Conservation (phyloP, 2,888 invertebrate genomes). For the Troilus luridus region DNA sequence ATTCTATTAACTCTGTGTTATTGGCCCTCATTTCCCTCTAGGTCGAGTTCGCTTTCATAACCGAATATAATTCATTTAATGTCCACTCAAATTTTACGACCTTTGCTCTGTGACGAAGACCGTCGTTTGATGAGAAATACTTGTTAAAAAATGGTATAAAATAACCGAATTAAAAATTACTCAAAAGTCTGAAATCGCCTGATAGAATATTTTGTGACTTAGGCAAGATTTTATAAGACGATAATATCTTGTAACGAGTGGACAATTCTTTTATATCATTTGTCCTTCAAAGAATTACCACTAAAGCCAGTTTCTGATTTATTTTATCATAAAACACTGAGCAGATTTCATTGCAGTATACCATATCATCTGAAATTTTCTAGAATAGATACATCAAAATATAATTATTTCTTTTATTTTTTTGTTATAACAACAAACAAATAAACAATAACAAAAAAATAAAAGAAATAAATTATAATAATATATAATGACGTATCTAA, state of each 20-base stretch:
- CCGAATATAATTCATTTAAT: constrained; percentile 10
- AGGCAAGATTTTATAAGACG: background rate
- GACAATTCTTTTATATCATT: no score
- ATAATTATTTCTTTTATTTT: no score
- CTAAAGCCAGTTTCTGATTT: no score
- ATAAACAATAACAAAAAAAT: no score
- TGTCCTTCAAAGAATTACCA: no score
- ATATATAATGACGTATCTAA: no score
- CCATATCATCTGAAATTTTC: no score
- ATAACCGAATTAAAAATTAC: background rate
- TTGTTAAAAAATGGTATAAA: background rate
- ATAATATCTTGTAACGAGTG: background rate
- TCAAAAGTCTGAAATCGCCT: background rate
- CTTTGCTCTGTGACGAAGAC: background rate
- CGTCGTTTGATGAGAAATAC: background rate
- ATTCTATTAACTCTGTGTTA: constrained; percentile 9
- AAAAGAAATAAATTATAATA: no score
- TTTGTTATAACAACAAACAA: no score
- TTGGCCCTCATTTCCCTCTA: background rate
- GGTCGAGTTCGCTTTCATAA: constrained; percentile 16
- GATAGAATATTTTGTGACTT: background rate
- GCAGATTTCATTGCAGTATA: no score
- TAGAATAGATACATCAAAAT: no score
- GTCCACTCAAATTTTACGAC: background rate
- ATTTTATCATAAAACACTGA: no score